phyloP scores from a whole-genome alignment of 2,113 vertebrate genomes.

The Sturnus vulgaris region DNA sequence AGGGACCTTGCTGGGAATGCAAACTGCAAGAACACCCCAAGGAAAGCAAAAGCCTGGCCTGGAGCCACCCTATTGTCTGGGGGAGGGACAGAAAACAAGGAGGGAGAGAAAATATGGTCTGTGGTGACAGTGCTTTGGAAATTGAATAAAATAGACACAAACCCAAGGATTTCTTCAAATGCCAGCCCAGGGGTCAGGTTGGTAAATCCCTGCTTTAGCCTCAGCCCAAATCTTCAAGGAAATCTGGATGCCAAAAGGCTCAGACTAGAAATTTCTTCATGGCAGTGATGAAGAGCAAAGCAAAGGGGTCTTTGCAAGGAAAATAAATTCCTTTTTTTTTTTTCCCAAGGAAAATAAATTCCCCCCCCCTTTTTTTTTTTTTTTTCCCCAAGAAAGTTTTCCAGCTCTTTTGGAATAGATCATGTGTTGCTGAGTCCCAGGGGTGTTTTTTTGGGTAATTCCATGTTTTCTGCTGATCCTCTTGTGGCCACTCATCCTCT shows the following conservation, averaged over 20 bases:
- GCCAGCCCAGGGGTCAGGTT: neutral
- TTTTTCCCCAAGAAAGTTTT: neutral
- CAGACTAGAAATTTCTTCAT: neutral
- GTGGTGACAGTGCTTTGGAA: neutral
- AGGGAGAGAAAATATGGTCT: neutral
- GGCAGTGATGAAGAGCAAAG: neutral
- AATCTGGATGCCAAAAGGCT: neutral
- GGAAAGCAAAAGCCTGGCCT: neutral
- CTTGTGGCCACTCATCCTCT: neutral
- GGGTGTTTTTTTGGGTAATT: neutral
- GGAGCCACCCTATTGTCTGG: conserved; percentile 21
- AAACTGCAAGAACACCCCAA: neutral
- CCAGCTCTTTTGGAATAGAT: neutral
- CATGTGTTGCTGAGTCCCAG: neutral
- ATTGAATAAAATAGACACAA: neutral
- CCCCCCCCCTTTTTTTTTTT: neutral
- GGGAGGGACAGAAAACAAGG: neutral
- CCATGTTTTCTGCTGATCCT: neutral
- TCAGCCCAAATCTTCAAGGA: neutral
- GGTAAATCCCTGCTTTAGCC: neutral
- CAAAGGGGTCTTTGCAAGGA: neutral
- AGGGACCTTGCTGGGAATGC: neutral
- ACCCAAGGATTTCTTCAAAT: neutral
- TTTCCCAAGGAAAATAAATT: neutral
- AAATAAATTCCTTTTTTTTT: neutral